Percentiles rank a stretch among this genome's conserved stretches.
phyloP scores from a whole-genome alignment of 2,113 vertebrate species.

The Peromyscus polionotus region DNA sequence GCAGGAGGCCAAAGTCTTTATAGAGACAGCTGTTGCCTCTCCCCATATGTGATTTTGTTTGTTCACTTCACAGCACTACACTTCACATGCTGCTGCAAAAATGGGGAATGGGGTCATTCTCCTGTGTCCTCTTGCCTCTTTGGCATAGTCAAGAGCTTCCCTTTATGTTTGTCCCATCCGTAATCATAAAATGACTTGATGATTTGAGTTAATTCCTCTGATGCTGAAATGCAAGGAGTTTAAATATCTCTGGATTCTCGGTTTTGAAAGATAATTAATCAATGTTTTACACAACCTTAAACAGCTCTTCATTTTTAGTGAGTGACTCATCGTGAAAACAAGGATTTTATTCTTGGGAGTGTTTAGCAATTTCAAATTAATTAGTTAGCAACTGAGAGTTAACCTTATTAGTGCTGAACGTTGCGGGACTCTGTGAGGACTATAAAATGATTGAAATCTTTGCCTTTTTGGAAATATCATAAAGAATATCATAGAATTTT shows the following conservation, averaged over 20 bases:
- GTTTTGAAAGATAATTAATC: conserved; percentile 83
- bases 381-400: conserved; percentile 79
- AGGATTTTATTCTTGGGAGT: conserved; percentile 73
- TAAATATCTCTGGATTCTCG: conserved; percentile 78
- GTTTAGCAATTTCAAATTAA: conserved; percentile 82
- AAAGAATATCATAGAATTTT: neutral
- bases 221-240: conserved; percentile 76
- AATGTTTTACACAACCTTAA: conserved; percentile 82
- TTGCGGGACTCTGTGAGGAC: neutral
- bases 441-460: conserved; percentile 52
- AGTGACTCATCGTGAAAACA: conserved; percentile 78
- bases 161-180: neutral
- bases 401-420: conserved; percentile 74
- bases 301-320: conserved; percentile 80
- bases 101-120: conserved; percentile 67
- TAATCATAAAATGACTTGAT: conserved; percentile 61
- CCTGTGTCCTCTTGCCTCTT: conserved; percentile 62
- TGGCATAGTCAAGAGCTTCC: neutral
- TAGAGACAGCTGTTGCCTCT: conserved; percentile 78
- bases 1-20: conserved; percentile 75
- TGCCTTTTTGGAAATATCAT: conserved; percentile 5
- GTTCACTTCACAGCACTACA: conserved; percentile 58
- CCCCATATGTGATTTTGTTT: conserved; percentile 73
- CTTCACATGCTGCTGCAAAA: conserved; percentile 63
- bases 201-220: conserved; percentile 80